phyloP scores from a whole-genome alignment of 2,888 invertebrate genomes.

The Clunio marinus region DNA sequence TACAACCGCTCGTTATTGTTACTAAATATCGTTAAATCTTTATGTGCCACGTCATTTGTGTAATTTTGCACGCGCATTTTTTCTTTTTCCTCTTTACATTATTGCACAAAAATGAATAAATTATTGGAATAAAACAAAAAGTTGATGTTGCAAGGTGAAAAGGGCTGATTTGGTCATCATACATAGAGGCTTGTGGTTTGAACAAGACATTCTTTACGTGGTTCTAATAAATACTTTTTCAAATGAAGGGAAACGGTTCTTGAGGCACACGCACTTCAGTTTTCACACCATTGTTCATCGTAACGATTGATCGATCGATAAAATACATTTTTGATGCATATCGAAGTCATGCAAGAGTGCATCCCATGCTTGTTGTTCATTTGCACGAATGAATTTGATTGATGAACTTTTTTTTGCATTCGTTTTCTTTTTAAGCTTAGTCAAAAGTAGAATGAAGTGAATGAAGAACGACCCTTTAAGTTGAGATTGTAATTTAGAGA shows the following conservation, averaged over 20 bases:
- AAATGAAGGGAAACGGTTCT: too few species aligned
- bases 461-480: not conserved
- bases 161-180: too few species aligned
- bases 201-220: not conserved
- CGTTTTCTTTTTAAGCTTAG: too few species aligned
- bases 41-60: not conserved
- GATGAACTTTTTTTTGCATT: slow-evolving; percentile 19
- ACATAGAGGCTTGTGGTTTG: not conserved
- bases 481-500: slow-evolving; percentile 28
- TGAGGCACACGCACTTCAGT: not conserved
- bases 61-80: slow-evolving; percentile 9
- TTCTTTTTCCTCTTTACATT: not conserved
- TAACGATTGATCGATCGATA: slow-evolving; percentile 13
- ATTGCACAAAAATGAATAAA: slow-evolving; percentile 7
- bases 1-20: slow-evolving; percentile 16
- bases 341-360: slow-evolving; percentile 27
- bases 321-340: not conserved
- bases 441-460: not conserved
- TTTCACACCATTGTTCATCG: slow-evolving; percentile 18
- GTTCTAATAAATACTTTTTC: not conserved
- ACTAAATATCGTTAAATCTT: not conserved
- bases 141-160: not conserved
- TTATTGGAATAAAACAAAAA: not conserved
- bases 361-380: not conserved
- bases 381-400: slow-evolving; percentile 30